These are phyloP conservation scores for Sprattus sprattus DNA, from an alignment of 2,113 vertebrate species.

Conservation along the genomic window DNA sequence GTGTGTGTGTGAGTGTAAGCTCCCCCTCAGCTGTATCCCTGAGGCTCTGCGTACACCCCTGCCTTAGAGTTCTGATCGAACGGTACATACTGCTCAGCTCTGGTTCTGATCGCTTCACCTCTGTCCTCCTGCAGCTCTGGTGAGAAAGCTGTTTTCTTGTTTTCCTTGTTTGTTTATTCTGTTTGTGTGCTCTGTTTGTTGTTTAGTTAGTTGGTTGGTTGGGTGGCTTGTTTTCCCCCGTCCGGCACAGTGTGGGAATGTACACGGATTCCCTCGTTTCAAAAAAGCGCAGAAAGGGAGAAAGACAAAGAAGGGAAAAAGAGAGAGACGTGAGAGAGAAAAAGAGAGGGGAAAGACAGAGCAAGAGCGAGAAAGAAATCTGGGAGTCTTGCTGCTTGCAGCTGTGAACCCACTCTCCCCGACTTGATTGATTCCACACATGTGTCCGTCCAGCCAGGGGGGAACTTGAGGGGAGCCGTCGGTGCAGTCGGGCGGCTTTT, in stretches of 20 bases:
- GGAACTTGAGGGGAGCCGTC: neutral
- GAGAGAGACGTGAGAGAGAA: neutral
- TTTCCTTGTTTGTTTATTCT: neutral
- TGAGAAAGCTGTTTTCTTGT: neutral
- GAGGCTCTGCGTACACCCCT: conserved; percentile 3
- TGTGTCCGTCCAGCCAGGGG: neutral
- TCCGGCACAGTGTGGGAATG: too few species aligned
- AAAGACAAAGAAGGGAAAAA: neutral
- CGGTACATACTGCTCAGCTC: conserved; percentile 28
- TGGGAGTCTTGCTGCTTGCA: conserved; percentile 1
- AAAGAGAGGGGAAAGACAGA: neutral
- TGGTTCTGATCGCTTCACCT: neutral
- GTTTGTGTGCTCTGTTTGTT: conserved; percentile 11
- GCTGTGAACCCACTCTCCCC: neutral
- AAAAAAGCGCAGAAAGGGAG: neutral
- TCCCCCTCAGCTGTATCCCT: conserved; percentile 40
- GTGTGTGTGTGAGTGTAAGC: conserved; percentile 6
- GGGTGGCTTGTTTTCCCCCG: neutral
- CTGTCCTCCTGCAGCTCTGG: neutral
- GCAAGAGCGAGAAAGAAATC: neutral
- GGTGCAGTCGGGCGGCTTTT: neutral
- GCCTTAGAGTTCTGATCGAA: conserved; percentile 5
- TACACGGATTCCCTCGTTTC: too few species aligned
- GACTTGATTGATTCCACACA: conserved; percentile 1
- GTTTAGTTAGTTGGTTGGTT: neutral